Evolutionary conservation across 2,113 vertebrate species (phyloP).

Genomic region (Elachura formosa): DNA sequence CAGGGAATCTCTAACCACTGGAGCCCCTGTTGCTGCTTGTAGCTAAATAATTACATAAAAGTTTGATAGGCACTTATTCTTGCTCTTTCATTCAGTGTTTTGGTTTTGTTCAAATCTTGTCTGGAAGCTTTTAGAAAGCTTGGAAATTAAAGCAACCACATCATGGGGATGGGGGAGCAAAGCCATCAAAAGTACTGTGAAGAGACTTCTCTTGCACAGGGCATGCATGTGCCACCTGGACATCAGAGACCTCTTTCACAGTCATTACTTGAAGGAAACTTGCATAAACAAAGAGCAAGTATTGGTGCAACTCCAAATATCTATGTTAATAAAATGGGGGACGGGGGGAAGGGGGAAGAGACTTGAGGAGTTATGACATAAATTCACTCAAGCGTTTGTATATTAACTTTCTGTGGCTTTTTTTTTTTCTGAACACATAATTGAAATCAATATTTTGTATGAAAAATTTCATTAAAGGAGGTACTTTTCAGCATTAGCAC

Average conservation of each 20-base stretch:
- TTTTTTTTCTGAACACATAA: not conserved
- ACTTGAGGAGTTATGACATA: not conserved
- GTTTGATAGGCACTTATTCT: not conserved
- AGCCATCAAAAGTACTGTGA: not conserved
- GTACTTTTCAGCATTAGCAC: not conserved
- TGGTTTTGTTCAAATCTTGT: not conserved
- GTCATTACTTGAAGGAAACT: not conserved
- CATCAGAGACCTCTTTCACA: not conserved
- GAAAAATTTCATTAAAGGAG: not conserved
- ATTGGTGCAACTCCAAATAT: not conserved
- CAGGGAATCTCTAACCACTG: not conserved
- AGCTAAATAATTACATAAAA: not conserved
- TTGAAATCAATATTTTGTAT: not conserved
- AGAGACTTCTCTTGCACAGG: not conserved
- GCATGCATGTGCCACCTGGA: not conserved
- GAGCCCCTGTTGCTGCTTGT: not conserved
- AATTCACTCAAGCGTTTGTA: not conserved
- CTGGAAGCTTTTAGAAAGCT: not conserved
- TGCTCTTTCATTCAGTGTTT: not conserved
- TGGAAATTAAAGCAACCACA: not conserved
- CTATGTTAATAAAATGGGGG: not conserved
- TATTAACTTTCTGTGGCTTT: not conserved
- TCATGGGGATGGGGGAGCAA: not conserved
- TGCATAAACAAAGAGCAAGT: not conserved
- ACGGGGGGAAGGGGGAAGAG: rapidly evolving